A percentile compares a stretch with the other conserved stretches of the same genome.
Conservation (phyloP, 1,140 invertebrate genomes). For the Cherax quadricarinatus region DNA sequence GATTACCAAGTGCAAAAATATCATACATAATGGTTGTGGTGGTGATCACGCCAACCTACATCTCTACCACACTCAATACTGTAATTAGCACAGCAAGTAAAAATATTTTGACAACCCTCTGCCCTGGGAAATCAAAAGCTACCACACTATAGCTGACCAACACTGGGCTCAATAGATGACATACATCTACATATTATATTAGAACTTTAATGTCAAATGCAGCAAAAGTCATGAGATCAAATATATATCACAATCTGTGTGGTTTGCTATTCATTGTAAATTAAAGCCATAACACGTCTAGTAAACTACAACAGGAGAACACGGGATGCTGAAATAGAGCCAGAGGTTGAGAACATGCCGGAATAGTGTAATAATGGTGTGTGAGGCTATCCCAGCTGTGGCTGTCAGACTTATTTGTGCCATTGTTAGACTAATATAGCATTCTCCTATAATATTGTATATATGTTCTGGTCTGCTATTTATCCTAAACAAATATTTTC, state of each 20-base stretch:
- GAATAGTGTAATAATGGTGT: neutral
- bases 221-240: neutral
- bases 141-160: neutral
- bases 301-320: neutral
- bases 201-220: neutral
- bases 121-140: neutral
- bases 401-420: too few relatives aligned
- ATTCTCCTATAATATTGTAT: too few relatives aligned
- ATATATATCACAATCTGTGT: conserved; percentile 12
- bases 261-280: neutral
- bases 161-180: neutral
- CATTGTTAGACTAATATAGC: too few relatives aligned
- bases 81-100: neutral
- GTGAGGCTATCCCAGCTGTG: neutral
- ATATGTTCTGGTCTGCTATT: too few relatives aligned
- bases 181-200: neutral
- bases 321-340: neutral
- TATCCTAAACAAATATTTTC: too few relatives aligned
- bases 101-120: neutral
- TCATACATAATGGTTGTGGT: conserved; percentile 21
- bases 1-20: conserved; percentile 52
- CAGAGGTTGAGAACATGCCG: neutral
- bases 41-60: conserved; percentile 6
- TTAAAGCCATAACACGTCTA: neutral
- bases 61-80: conserved; percentile 2